Conservation (phyloP, 1,140 invertebrate species). For the Achroia grisella region DNA sequence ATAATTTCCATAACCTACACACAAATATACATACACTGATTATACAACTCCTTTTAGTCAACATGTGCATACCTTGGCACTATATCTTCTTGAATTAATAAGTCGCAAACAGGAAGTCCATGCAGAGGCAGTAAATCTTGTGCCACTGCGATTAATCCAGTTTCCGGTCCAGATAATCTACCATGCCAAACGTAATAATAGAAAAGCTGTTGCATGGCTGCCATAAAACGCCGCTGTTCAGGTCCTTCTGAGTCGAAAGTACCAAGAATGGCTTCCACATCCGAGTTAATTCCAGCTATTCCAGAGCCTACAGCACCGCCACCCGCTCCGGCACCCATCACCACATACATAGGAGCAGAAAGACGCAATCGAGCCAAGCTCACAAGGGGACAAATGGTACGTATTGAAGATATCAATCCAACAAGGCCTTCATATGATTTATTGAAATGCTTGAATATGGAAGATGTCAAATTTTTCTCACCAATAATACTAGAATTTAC, state of each 20-base stretch:
- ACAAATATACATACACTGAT: too few species aligned
- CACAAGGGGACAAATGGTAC: constrained; percentile 85
- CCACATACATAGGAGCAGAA: constrained; percentile 82
- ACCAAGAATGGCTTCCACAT: constrained; percentile 84
- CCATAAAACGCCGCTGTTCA: constrained; percentile 82
- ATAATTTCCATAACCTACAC: too few species aligned
- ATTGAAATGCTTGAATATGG: constrained; percentile 78
- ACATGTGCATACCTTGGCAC: constrained; percentile 79
- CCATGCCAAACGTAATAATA: constrained; percentile 86
- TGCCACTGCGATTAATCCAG: constrained; percentile 77
- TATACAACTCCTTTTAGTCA: constrained; percentile 35
- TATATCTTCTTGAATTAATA: constrained; percentile 83
- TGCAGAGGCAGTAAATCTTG: constrained; percentile 78
- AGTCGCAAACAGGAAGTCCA: constrained; percentile 81
- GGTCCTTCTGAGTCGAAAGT: constrained; percentile 80
- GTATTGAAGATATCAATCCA: constrained; percentile 84
- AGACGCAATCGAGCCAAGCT: constrained; percentile 75
- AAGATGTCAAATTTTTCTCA: constrained; percentile 74
- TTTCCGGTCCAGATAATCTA: constrained; percentile 74
- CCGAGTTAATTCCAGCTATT: constrained; percentile 40
- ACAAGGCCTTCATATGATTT: constrained; percentile 78
- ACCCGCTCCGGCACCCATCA: constrained; percentile 61
- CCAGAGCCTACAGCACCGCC: constrained; percentile 26
- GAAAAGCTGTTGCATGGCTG: constrained; percentile 87
- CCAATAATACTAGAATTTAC: constrained; percentile 79